These are phyloP conservation scores for Schizaphis graminum DNA, from an alignment of 2,888 invertebrate genomes.

Conservation along the genomic window DNA sequence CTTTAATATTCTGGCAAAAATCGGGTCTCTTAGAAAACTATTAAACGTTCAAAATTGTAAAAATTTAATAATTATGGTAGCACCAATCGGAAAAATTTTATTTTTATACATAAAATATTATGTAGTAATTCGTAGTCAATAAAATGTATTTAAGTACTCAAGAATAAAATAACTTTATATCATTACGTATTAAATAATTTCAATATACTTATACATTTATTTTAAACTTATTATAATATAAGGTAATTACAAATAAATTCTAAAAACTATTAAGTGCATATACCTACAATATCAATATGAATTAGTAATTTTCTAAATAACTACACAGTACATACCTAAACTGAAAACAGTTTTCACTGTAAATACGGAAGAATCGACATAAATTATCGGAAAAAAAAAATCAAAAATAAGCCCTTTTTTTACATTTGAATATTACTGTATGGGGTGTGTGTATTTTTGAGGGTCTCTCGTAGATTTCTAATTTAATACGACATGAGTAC, in stretches of 20 bases:
- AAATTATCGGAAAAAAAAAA: background rate
- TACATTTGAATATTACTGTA: background rate
- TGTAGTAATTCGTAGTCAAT: background rate
- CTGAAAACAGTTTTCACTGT: background rate
- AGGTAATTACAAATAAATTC: conserved; percentile 18
- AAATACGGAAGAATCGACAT: background rate
- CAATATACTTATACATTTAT: background rate
- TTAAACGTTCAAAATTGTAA: background rate
- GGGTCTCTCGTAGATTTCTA: background rate
- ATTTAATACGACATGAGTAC: background rate
- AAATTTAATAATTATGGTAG: background rate
- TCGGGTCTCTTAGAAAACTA: background rate
- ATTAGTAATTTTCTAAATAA: conserved; percentile 40
- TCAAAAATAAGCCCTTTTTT: background rate
- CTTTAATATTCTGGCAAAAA: background rate
- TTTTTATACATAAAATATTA: background rate
- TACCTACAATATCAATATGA: background rate
- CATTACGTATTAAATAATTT: background rate
- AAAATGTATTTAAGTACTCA: background rate
- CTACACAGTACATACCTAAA: background rate
- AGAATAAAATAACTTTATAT: background rate
- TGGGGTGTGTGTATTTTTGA: background rate
- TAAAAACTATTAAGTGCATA: conserved; percentile 22
- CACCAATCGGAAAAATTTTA: background rate
- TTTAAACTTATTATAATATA: background rate